A percentile compares a stretch with the other conserved stretches of the same genome.
Evolutionary conservation across 2,113 vertebrate species (phyloP).

Genomic region (Desmodus rotundus): DNA sequence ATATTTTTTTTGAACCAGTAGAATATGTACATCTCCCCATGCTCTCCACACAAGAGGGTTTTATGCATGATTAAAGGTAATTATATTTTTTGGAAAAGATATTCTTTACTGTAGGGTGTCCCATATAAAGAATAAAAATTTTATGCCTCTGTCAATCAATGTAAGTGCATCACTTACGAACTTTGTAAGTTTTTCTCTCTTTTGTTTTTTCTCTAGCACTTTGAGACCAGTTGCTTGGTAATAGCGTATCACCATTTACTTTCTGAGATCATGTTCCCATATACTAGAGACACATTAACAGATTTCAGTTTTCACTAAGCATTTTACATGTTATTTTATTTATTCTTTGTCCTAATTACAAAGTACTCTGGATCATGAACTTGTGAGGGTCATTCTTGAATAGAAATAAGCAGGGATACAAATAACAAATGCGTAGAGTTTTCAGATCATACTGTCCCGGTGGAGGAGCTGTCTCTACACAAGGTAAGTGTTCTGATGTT

Average conservation of each 20-base stretch:
- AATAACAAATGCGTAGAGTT: background rate
- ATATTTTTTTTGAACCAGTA: background rate
- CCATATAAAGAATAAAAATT: background rate
- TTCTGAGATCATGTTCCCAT: background rate
- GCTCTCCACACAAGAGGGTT: background rate
- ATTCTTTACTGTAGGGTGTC: background rate
- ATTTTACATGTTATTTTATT: background rate
- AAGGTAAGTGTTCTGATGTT: background rate
- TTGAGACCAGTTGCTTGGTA: background rate
- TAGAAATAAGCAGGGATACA: background rate
- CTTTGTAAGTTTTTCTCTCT: background rate
- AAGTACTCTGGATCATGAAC: background rate
- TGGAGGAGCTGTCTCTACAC: background rate
- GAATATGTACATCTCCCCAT: background rate
- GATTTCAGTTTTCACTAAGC: background rate
- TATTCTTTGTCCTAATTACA: background rate
- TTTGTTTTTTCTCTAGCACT: background rate
- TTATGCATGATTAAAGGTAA: background rate
- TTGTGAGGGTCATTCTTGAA: background rate
- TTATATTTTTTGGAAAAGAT: background rate
- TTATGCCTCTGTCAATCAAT: background rate
- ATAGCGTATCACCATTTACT: background rate
- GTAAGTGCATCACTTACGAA: background rate
- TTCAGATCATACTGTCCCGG: background rate
- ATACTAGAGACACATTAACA: background rate